Conservation (phyloP, 1,140 invertebrate species). For the Caenorhabditis latens region DNA sequence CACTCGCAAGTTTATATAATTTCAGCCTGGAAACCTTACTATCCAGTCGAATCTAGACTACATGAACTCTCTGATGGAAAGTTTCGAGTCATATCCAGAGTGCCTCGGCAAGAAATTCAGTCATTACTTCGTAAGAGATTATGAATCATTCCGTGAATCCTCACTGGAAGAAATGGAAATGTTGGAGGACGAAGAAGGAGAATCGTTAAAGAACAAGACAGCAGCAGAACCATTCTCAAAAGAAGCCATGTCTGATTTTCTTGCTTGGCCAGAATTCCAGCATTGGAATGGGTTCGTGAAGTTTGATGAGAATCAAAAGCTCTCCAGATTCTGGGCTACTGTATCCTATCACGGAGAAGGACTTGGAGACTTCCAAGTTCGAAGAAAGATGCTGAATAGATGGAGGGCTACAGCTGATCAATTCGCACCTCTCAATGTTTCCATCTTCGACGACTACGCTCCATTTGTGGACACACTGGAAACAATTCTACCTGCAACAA, state of each 20-base stretch:
- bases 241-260: constrained; percentile 67
- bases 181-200: constrained; percentile 58
- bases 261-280: constrained; percentile 73
- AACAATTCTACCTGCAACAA: constrained; percentile 77
- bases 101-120: constrained; percentile 70
- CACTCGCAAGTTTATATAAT: background rate
- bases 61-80: constrained; percentile 65
- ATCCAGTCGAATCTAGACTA: constrained; percentile 56
- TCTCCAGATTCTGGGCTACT: constrained; percentile 66
- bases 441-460: constrained; percentile 61
- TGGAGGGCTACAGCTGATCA: constrained; percentile 72
- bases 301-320: constrained; percentile 67
- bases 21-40: constrained; percentile 67
- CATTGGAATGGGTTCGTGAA: constrained; percentile 73
- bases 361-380: constrained; percentile 68
- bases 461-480: constrained; percentile 73
- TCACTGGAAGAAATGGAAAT: constrained; percentile 52
- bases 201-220: constrained; percentile 60
- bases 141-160: constrained; percentile 63
- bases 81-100: constrained; percentile 69
- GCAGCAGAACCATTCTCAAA: constrained; percentile 53
- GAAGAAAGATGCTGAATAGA: constrained; percentile 66
- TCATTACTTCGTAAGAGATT: constrained; percentile 73
- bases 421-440: constrained; percentile 56
- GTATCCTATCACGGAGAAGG: constrained; percentile 70